These are phyloP conservation scores for Sycophila sp. DNA, from an alignment of 1,140 invertebrate genomes.

Conservation along the genomic window DNA sequence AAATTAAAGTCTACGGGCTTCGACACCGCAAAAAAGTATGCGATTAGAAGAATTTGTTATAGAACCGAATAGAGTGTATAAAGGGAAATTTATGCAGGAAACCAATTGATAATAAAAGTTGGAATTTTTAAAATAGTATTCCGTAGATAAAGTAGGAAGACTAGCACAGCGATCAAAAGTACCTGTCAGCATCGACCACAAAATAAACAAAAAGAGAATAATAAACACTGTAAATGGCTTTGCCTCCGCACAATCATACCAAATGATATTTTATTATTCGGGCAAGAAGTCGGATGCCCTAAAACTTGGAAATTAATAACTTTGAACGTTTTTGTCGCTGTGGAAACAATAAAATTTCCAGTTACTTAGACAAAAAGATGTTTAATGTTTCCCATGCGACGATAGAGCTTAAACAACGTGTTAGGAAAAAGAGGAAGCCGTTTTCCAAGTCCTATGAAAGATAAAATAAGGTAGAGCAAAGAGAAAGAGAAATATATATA, in stretches of 20 bases:
- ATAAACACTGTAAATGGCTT: slow-evolving; percentile 43
- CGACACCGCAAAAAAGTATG: slow-evolving; percentile 15
- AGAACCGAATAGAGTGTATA: slow-evolving; percentile 33
- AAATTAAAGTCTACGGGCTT: slow-evolving; percentile 24
- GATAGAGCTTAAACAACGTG: slow-evolving; percentile 12
- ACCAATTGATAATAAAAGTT: slow-evolving; percentile 25
- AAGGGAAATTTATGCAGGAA: slow-evolving; percentile 21
- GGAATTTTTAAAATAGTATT: slow-evolving; percentile 29
- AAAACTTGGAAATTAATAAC: slow-evolving; percentile 14
- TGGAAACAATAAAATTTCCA: slow-evolving; percentile 10
- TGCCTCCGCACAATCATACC: slow-evolving; percentile 46
- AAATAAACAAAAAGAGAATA: slow-evolving; percentile 37
- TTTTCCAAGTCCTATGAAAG: slow-evolving; percentile 23
- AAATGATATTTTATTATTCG: slow-evolving; percentile 38
- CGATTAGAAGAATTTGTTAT: slow-evolving; percentile 17
- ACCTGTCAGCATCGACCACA: slow-evolving; percentile 60
- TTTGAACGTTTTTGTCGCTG: not conserved
- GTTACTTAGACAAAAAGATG: not conserved
- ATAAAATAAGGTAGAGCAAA: slow-evolving; percentile 31
- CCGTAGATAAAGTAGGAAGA: slow-evolving; percentile 22
- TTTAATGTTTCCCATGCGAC: slow-evolving; percentile 13
- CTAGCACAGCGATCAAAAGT: slow-evolving; percentile 57
- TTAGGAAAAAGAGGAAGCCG: not conserved
- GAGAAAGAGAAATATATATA: slow-evolving; percentile 41
- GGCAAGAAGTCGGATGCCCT: slow-evolving; percentile 8